phyloP scores from a whole-genome alignment of 2,113 vertebrate genomes.

The Bubo blakistoni region DNA sequence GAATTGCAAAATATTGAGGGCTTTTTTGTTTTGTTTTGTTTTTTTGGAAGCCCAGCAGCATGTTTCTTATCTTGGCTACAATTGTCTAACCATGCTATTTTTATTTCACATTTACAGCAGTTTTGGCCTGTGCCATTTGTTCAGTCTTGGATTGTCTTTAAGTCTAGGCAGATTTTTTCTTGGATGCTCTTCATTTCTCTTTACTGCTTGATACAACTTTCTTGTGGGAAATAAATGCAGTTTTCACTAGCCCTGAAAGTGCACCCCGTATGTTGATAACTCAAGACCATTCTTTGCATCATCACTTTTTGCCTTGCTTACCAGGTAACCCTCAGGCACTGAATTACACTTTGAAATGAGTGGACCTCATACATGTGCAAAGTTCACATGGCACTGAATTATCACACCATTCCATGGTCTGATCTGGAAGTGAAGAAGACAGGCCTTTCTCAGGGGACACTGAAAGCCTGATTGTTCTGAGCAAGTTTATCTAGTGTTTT shows the following conservation, averaged over 20 bases:
- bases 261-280: neutral
- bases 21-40: neutral
- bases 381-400: neutral
- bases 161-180: neutral
- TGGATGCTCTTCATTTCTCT: neutral
- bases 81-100: neutral
- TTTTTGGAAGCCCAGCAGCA: neutral
- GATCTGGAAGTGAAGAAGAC: neutral
- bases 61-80: neutral
- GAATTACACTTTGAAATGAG: neutral
- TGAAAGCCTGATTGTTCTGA: neutral
- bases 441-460: neutral
- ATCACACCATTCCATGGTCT: neutral
- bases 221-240: neutral
- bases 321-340: neutral
- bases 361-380: accelerated
- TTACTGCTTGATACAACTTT: neutral
- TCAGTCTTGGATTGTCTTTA: neutral
- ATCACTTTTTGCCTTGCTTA: neutral
- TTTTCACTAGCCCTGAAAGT: neutral
- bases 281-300: neutral
- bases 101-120: neutral
- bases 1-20: neutral
- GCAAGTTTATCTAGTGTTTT: neutral
- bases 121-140: neutral